These are phyloP conservation scores for Boloria selene DNA, from an alignment of 2,888 invertebrate species.

Conservation along the genomic window DNA sequence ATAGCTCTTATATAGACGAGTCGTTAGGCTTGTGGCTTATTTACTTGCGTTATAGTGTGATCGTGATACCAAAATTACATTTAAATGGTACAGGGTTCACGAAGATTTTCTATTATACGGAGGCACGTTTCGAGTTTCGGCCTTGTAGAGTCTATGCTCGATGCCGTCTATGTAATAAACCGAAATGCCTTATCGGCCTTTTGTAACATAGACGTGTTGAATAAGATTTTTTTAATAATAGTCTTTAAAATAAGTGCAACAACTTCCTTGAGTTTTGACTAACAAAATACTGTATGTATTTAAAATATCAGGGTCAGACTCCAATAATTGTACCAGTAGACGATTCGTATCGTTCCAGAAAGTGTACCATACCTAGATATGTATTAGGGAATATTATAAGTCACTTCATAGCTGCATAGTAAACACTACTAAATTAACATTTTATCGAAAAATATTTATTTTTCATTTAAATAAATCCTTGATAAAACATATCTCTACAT, in stretches of 20 bases:
- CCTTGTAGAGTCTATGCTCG: constrained; percentile 31
- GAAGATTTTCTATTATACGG: constrained; percentile 30
- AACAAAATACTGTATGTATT: constrained; percentile 26
- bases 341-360: too few relatives aligned
- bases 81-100: constrained; percentile 15
- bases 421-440: too few relatives aligned
- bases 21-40: neutral
- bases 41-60: neutral
- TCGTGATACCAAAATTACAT: constrained; percentile 17
- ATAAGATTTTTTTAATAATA: constrained; percentile 32
- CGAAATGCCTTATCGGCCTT: constrained; percentile 41
- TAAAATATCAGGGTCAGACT: constrained; percentile 23
- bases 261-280: constrained; percentile 23
- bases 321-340: constrained; percentile 1
- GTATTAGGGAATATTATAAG: too few relatives aligned
- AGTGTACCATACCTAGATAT: too few relatives aligned
- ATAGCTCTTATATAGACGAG: neutral
- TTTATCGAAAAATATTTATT: too few relatives aligned
- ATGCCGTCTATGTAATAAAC: constrained; percentile 35
- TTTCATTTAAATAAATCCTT: too few relatives aligned
- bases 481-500: too few relatives aligned
- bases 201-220: constrained; percentile 40
- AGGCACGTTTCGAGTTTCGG: constrained; percentile 25
- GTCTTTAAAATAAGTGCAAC: constrained; percentile 24
- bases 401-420: too few relatives aligned